Base-by-base conservation (phyloP, 2,113 vertebrate species). In the Circaetus cinerascens region DNA sequence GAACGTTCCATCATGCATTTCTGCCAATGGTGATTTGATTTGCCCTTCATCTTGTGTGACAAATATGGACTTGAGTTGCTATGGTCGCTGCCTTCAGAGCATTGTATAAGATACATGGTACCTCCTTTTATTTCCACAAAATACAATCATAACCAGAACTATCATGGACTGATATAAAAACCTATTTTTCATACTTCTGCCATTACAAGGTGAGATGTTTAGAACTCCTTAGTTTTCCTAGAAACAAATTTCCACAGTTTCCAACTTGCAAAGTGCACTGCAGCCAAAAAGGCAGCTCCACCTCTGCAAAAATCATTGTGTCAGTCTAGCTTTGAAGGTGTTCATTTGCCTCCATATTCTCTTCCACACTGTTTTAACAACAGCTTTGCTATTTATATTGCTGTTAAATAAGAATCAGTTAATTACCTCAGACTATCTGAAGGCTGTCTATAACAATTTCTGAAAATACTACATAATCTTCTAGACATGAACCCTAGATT, bases 21-120 rank as follows among this genome's bases (percentile, higher is more conserved):
- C 85, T 94, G 81, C 48, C 96, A 90, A 7, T 55, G 80, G 67
- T 88, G 88, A 96, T 96, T 76, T 90, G 50, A 96, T 97, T 94
- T 93, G 63, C 48, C 63, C 53, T 96, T 85, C 56, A 9, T 91
- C 75, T 92, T 80, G 15, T 8, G 17, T 63, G 57, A 71, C 46
- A 94, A 93, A 86, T n/a, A 79, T 0, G 43, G 53, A 50, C 41
- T 62, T 38, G 19, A 96, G 36, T 50, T 9, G 4, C 67, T 56
- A 38, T 4, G 22, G 38, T 6, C 22, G 14, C 48, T 79, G 40
- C 55, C 36, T 90, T 95, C 76, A 69, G 36, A 94, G 45, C 26
- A n/a, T 8, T 66, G 32, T 36, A 1, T 46, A 43, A 82, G 46
- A 72, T 60, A 81, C 66, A 55, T 9, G 15, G 64, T 68, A 76